Conservation (phyloP, 2,888 invertebrate genomes). For the Priocnemis perturbator region DNA sequence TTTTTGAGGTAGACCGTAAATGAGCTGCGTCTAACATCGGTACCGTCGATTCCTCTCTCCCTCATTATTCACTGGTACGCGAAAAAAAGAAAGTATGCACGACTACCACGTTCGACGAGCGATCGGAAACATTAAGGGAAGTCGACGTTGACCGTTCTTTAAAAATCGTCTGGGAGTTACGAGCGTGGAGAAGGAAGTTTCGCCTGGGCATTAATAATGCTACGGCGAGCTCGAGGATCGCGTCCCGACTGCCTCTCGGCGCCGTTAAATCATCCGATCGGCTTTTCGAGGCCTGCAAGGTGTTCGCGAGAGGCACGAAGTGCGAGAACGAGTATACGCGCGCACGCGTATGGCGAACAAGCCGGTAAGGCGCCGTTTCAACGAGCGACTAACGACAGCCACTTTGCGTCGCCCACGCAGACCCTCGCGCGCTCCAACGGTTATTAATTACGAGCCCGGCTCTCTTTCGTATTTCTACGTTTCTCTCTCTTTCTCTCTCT, state of each 20-base stretch:
- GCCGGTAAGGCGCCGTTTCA: slow-evolving; percentile 46
- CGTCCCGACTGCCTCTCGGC: slow-evolving; percentile 20
- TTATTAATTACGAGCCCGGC: slow-evolving; percentile 50
- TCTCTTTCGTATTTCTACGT: slow-evolving; percentile 1
- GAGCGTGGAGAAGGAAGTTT: not conserved
- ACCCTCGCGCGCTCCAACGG: slow-evolving; percentile 38
- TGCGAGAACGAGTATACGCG: slow-evolving; percentile 31
- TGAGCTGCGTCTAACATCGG: too few relatives aligned
- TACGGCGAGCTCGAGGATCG: too few relatives aligned
- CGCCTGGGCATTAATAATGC: not conserved
- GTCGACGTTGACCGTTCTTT: too few relatives aligned
- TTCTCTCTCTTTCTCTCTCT: slow-evolving; percentile 5
- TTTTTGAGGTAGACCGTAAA: too few relatives aligned
- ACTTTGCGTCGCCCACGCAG: slow-evolving; percentile 57
- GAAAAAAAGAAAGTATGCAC: too few relatives aligned
- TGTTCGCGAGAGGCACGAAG: slow-evolving; percentile 31
- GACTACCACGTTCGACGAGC: too few relatives aligned
- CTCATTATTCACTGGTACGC: too few relatives aligned
- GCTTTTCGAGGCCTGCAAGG: slow-evolving; percentile 17
- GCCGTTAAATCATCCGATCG: slow-evolving; percentile 31
- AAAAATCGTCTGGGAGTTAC: not conserved
- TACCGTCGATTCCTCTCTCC: too few relatives aligned
- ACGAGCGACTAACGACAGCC: slow-evolving; percentile 59
- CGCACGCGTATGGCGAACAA: slow-evolving; percentile 2
- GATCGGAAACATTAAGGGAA: too few relatives aligned